These are phyloP conservation scores for Bathynomus jamesi DNA, from an alignment of 1,140 invertebrate genomes.

Conservation along the genomic window DNA sequence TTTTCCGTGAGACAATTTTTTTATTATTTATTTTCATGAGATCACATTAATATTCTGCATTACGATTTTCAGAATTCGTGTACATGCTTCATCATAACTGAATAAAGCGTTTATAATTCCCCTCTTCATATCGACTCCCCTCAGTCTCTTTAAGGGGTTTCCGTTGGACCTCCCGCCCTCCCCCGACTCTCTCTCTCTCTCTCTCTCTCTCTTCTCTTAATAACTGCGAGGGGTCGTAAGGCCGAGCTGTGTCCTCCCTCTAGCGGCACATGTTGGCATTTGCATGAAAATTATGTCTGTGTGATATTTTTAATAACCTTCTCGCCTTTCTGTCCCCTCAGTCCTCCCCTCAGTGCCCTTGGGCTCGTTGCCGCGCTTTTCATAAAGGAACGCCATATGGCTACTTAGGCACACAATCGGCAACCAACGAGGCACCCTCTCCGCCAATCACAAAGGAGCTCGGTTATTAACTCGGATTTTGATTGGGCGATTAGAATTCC, in stretches of 20 bases:
- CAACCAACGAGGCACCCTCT: neutral
- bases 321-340: neutral
- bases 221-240: neutral
- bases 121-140: neutral
- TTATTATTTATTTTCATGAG: neutral
- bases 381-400: neutral
- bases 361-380: neutral
- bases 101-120: neutral
- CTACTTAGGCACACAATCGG: neutral
- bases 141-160: neutral
- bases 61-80: neutral
- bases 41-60: neutral
- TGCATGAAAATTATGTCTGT: slow-evolving; percentile 1
- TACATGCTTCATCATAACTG: neutral
- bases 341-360: neutral
- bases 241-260: neutral
- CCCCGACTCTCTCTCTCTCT: too few relatives aligned
- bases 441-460: neutral
- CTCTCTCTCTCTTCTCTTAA: too few relatives aligned
- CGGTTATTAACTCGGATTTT: neutral
- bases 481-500: neutral
- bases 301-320: slow-evolving; percentile 1
- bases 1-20: neutral
- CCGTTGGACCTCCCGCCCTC: too few relatives aligned
- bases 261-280: neutral